Evolutionary conservation across 2,888 invertebrate genomes (phyloP).

Genomic region (Noctua fimbriata): DNA sequence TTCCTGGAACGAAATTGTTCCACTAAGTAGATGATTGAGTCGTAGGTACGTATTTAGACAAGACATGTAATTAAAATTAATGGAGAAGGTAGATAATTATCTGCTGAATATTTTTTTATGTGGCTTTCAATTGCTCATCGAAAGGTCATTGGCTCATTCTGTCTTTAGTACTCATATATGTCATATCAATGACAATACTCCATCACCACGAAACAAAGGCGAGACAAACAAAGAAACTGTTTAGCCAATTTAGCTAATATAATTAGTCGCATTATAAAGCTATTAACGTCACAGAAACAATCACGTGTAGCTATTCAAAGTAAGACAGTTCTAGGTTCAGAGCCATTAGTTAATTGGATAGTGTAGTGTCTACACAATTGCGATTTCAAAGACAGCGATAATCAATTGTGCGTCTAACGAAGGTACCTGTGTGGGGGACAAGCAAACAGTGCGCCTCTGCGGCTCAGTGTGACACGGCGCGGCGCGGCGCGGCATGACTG

Average conservation of each 20-base stretch:
- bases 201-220: constrained; percentile 8
- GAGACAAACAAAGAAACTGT: constrained; percentile 12
- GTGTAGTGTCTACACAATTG: constrained; percentile 53
- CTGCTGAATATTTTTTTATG: neutral
- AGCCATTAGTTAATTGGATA: constrained; percentile 65
- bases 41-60: constrained; percentile 10
- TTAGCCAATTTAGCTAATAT: constrained; percentile 11
- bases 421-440: constrained; percentile 39
- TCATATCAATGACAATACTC: constrained; percentile 31
- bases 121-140: constrained; percentile 10
- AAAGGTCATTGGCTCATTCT: constrained; percentile 7
- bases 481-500: neutral
- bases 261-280: constrained; percentile 32
- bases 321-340: constrained; percentile 11
- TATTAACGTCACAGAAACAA: constrained; percentile 22
- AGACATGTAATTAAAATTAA: constrained; percentile 2
- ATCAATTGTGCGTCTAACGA: constrained; percentile 68
- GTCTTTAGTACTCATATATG: neutral
- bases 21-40: constrained; percentile 27
- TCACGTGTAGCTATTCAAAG: constrained; percentile 22
- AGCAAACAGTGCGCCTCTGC: constrained; percentile 22
- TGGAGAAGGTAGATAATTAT: neutral
- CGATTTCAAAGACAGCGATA: constrained; percentile 66
- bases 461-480: neutral
- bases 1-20: constrained; percentile 24